These are phyloP conservation scores for Trypoxylus dichotomus DNA, from an alignment of 1,140 invertebrate species.

Conservation along the genomic window DNA sequence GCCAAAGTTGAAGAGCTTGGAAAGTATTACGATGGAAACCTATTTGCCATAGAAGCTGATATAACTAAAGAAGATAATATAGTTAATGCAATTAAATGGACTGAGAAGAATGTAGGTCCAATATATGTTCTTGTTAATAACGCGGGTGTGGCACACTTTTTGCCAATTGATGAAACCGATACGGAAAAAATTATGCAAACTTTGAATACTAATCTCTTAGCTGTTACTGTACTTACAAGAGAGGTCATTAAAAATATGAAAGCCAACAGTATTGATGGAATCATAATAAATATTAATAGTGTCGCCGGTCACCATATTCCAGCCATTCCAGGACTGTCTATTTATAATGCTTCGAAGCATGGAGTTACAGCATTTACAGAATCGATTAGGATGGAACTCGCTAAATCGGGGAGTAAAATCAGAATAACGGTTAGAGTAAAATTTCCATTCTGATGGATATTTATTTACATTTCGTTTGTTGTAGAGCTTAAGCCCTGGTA, in stretches of 20 bases:
- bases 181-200: neutral
- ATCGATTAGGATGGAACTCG: neutral
- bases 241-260: constrained; percentile 6
- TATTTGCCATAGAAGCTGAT: constrained; percentile 57
- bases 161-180: neutral
- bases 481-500: neutral
- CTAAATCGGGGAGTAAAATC: neutral
- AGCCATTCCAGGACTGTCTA: neutral
- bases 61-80: constrained; percentile 64
- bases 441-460: neutral
- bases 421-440: neutral
- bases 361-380: neutral
- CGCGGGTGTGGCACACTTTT: neutral
- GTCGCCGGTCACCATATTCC: neutral
- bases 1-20: neutral
- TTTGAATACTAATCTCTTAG: neutral
- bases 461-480: too few species aligned
- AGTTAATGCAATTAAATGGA: constrained; percentile 60
- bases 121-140: constrained; percentile 1
- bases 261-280: constrained; percentile 5
- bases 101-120: constrained; percentile 58
- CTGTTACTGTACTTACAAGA: neutral
- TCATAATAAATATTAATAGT: constrained; percentile 1
- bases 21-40: constrained; percentile 8
- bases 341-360: neutral